phyloP scores from a whole-genome alignment of 2,113 vertebrate genomes.

The Hippocampus zosterae region DNA sequence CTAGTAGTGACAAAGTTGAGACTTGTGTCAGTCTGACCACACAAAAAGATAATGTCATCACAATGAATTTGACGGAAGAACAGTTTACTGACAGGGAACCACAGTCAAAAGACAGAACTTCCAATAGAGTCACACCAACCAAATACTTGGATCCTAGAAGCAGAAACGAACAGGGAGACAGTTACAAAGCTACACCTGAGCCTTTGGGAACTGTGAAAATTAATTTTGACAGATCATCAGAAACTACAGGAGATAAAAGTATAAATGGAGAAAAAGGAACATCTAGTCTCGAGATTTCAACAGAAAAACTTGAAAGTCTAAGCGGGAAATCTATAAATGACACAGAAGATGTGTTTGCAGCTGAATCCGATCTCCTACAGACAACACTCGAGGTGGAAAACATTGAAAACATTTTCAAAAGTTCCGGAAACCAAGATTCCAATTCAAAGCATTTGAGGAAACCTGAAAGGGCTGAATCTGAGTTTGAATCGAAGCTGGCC shows the following conservation, averaged over 20 bases:
- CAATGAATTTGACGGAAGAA: constrained; percentile 17
- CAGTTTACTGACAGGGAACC: constrained; percentile 6
- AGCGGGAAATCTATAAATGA: not conserved
- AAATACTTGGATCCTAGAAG: not conserved
- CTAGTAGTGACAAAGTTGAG: not conserved
- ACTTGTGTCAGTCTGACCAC: not conserved
- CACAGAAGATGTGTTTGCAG: not conserved
- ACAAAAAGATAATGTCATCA: not conserved
- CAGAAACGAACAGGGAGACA: constrained; percentile 1
- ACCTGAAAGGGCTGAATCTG: constrained; percentile 5
- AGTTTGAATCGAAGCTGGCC: constrained; percentile 1
- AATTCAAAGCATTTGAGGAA: constrained; percentile 9
- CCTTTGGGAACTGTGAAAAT: not conserved
- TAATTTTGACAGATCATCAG: not conserved
- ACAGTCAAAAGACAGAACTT: constrained; percentile 10
- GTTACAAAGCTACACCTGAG: not conserved
- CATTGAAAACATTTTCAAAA: not conserved
- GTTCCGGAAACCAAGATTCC: not conserved
- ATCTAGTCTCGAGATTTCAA: not conserved
- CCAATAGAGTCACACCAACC: not conserved
- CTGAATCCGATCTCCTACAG: constrained; percentile 6
- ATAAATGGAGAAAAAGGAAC: constrained; percentile 20
- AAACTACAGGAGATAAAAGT: not conserved
- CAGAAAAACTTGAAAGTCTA: constrained; percentile 1
- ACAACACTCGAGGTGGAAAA: constrained; percentile 7